phyloP scores from a whole-genome alignment of 1,140 invertebrate genomes.

The Aplysia californica region DNA sequence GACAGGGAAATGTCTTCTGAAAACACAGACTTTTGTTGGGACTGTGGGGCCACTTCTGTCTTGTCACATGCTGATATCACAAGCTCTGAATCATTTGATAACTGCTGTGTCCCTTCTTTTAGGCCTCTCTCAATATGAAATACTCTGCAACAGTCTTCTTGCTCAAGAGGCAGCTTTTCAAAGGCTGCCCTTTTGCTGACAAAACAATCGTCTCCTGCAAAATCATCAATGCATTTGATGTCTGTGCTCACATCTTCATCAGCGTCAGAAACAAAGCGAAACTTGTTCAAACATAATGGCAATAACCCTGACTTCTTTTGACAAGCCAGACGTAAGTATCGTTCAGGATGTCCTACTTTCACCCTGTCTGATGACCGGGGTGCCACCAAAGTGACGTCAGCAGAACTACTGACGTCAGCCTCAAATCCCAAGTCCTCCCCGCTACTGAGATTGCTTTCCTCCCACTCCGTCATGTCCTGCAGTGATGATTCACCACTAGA shows the following conservation, averaged over 20 bases:
- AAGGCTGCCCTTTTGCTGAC: neutral
- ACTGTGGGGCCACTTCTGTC: too few species aligned
- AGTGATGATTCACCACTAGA: conserved; percentile 3
- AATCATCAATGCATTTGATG: too few species aligned
- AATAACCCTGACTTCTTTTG: neutral
- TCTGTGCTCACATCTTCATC: too few species aligned
- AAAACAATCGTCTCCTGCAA: neutral
- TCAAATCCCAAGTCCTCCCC: conserved; percentile 4
- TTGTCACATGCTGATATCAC: too few species aligned
- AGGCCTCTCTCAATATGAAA: too few species aligned
- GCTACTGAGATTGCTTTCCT: conserved; percentile 18
- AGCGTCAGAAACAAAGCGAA: neutral
- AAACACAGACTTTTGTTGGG: too few species aligned
- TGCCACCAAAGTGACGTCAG: conserved; percentile 3
- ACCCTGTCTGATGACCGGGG: neutral
- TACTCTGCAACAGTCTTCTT: too few species aligned
- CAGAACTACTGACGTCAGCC: conserved; percentile 13
- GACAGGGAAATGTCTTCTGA: too few species aligned
- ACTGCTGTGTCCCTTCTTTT: too few species aligned
- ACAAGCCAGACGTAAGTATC: neutral
- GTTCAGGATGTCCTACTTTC: neutral
- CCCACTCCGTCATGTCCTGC: conserved; percentile 8
- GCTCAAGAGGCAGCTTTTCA: too few species aligned
- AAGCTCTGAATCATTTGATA: too few species aligned
- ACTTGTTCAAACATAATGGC: too few species aligned